Evolutionary conservation across 35 echinoderm and acorn worm genomes (phyloP).

Genomic region (Eucidaris tribuloides): DNA sequence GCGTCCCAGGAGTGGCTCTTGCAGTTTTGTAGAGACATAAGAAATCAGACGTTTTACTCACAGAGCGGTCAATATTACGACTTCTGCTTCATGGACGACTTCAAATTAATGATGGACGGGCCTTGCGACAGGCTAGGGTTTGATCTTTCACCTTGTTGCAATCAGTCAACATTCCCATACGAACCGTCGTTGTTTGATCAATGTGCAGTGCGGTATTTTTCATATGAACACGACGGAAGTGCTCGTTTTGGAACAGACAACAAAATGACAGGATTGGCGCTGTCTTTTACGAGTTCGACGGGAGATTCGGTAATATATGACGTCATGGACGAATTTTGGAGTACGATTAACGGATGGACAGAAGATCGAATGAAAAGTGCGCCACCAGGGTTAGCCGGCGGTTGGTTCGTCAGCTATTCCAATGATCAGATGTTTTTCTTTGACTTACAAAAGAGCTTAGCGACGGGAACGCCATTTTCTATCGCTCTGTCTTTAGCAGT

Average conservation of each 20-base stretch:
- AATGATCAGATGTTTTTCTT: slow-evolving; percentile 51
- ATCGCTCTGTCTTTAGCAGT: slow-evolving; percentile 54
- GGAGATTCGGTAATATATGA: slow-evolving; percentile 16
- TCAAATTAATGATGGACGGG: slow-evolving; percentile 33
- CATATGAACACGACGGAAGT: not conserved
- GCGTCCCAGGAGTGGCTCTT: slow-evolving; percentile 53
- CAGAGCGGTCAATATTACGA: not conserved
- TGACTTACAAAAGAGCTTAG: slow-evolving; percentile 79
- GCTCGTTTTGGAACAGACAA: slow-evolving; percentile 36
- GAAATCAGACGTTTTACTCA: slow-evolving; percentile 52
- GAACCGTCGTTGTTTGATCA: slow-evolving; percentile 22
- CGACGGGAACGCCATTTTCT: slow-evolving; percentile 52
- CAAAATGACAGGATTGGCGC: slow-evolving; percentile 25
- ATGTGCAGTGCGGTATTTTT: slow-evolving; percentile 10
- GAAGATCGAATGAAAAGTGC: slow-evolving; percentile 41
- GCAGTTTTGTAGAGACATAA: slow-evolving; percentile 45
- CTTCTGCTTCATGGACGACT: slow-evolving; percentile 58
- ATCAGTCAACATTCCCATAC: slow-evolving; percentile 39
- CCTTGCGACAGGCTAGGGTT: not conserved
- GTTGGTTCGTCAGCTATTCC: slow-evolving; percentile 39
- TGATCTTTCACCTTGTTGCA: slow-evolving; percentile 45
- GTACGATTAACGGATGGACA: slow-evolving; percentile 30
- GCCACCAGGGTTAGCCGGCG: slow-evolving; percentile 37
- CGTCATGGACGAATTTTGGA: slow-evolving; percentile 67
- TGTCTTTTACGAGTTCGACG: slow-evolving; percentile 38